Evolutionary conservation across 1,140 invertebrate genomes (phyloP), one percentile per base, ranked within the genome.

Genomic region (Archivesica marissinica): DNA sequence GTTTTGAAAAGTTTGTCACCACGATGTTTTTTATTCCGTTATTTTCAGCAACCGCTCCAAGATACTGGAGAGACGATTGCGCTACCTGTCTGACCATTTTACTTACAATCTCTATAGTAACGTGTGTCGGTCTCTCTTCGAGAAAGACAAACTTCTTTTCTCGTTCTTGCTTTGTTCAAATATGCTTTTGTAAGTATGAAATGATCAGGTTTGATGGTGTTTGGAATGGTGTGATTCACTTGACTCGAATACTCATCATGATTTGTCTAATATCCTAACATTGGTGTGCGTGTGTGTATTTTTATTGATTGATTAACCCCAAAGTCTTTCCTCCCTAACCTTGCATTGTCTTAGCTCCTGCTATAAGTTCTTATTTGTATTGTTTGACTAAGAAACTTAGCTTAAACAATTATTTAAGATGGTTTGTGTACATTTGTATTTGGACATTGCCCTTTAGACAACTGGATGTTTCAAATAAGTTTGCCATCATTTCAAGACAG

Each of bases 41-140:
- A 72, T 87, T 33, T 96, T 96, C 88, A 93, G 93, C 88, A 91
- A 93, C 74, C 93, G 93, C 75, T 92, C 91, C 0, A 93, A 93
- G 89, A 92, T 93, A 64, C 87, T 93, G 72, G 92, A 93, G 54
- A 86, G 86, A 70, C 86, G 92, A 25, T 88, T 94, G 41, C 89
- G 91, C 35, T 94, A 94, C 84, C 87, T 94, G 39, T 92, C 92
- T 52, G 93, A 94, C 80, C 93, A 94, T 85, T 94, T 94, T 88
- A 92, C 93, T 52, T 94, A 93, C 86, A 91, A 89, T 86, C 81
- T 92, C 23, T 92, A 91, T 86, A 90, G 90, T 87, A 93, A 93
- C 87, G 92, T 93, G 9, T 93, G 92, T 90, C 87, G 92, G 9
- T 94, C 93, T 66, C 88, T 94, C 70, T 93, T 94, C 90, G 93